A percentile compares a stretch with the other conserved stretches of the same genome.
These are phyloP conservation scores for Melanotaenia duboulayi DNA, from an alignment of 2,113 vertebrate species.

Conservation along the genomic window DNA sequence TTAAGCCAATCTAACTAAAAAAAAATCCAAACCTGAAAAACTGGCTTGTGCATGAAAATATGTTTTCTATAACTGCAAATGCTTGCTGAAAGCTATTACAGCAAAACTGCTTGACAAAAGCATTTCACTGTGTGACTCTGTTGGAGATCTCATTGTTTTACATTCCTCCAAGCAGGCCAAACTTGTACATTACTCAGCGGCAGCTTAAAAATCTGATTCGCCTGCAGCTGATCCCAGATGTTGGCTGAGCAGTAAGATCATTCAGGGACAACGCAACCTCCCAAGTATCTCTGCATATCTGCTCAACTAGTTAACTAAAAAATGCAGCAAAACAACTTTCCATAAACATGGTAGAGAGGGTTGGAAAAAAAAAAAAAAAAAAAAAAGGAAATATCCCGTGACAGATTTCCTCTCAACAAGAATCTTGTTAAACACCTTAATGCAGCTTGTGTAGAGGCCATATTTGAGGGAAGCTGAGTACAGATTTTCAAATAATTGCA, in stretches of 20 bases:
- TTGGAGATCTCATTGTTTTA: constrained; percentile 56
- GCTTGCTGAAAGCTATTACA: constrained; percentile 37
- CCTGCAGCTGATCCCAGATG: constrained; percentile 73
- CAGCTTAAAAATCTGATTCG: constrained; percentile 63
- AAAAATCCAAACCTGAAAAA: constrained; percentile 10
- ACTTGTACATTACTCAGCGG: constrained; percentile 51
- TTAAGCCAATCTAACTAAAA: constrained; percentile 2
- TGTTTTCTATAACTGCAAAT: constrained; percentile 31
- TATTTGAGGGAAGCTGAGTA: constrained; percentile 36
- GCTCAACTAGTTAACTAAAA: constrained; percentile 53
- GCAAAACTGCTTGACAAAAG: constrained; percentile 15
- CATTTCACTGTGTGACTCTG: constrained; percentile 45
- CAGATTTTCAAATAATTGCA: constrained; percentile 62
- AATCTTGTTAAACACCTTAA: constrained; percentile 72
- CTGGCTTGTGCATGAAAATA: constrained; percentile 25
- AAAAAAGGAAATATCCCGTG: constrained; percentile 21
- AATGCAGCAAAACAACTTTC: constrained; percentile 70
- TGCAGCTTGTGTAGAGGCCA: constrained; percentile 56
- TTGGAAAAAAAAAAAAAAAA: constrained; percentile 11
- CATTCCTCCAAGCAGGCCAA: constrained; percentile 47
- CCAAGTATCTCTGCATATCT: constrained; percentile 37
- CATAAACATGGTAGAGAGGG: constrained; percentile 37
- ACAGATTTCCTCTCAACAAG: constrained; percentile 57
- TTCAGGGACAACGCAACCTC: constrained; percentile 18
- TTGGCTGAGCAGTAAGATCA: constrained; percentile 44